Percentiles rank a stretch among this genome's conserved stretches.
Conservation (phyloP, 2,888 invertebrate species). For the Xylophagus ater region DNA sequence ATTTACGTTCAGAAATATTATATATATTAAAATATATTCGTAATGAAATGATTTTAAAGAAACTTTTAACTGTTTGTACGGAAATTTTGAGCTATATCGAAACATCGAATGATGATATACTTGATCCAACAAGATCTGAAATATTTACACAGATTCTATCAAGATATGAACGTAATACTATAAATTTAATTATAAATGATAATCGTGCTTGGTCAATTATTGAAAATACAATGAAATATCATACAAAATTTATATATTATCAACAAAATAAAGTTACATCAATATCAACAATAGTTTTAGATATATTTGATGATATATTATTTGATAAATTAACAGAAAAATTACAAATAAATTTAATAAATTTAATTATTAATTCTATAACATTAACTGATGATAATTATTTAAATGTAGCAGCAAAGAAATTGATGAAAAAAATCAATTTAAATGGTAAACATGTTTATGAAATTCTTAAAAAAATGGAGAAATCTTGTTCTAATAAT, state of each 20-base stretch:
- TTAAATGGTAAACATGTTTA: slow-evolving; percentile 51
- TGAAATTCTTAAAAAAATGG: slow-evolving; percentile 50
- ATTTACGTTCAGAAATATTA: too few relatives aligned
- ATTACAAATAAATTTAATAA: slow-evolving; percentile 41
- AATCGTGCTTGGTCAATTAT: slow-evolving; percentile 48
- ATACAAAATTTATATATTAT: slow-evolving; percentile 28
- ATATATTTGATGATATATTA: slow-evolving; percentile 24
- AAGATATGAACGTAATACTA: slow-evolving; percentile 45
- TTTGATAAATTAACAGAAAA: slow-evolving; percentile 41
- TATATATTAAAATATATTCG: too few relatives aligned
- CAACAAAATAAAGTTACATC: slow-evolving; percentile 27
- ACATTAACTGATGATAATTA: slow-evolving; percentile 48
- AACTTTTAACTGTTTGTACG: slow-evolving; percentile 18
- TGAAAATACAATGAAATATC: slow-evolving; percentile 43
- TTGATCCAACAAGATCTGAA: slow-evolving; percentile 44
- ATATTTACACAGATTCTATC: slow-evolving; percentile 45
- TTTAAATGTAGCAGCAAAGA: slow-evolving; percentile 49
- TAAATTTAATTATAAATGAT: slow-evolving; percentile 37
- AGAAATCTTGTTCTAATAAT: slow-evolving; percentile 29
- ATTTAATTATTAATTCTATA: slow-evolving; percentile 45
- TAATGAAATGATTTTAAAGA: slow-evolving; percentile 36
- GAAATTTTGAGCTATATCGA: slow-evolving; percentile 29
- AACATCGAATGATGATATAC: slow-evolving; percentile 22
- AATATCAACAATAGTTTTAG: slow-evolving; percentile 29
- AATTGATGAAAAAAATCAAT: slow-evolving; percentile 53